Conservation (phyloP, 2,888 invertebrate species). For the Chouioia cunea region DNA sequence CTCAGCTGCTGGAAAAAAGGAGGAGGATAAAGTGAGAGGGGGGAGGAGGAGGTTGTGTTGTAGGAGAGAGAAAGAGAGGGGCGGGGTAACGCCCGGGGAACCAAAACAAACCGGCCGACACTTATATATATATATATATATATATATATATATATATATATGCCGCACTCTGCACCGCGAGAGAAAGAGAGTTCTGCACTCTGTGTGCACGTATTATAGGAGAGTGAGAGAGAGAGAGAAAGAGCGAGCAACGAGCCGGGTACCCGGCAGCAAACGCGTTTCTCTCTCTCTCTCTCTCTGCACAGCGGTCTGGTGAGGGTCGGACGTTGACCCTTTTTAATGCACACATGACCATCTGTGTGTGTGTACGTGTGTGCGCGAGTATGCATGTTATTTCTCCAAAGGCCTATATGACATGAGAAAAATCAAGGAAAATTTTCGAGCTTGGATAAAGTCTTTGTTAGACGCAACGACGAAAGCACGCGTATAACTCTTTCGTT, state of each 20-base stretch:
- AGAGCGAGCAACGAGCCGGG: constrained; percentile 9
- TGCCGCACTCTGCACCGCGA: too few species aligned
- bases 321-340: constrained; percentile 67
- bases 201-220: not conserved
- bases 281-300: too few species aligned
- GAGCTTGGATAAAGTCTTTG: too few species aligned
- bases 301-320: constrained; percentile 66
- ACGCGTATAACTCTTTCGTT: not conserved
- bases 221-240: constrained; percentile 6
- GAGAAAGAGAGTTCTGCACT: too few species aligned
- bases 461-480: too few species aligned
- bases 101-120: constrained; percentile 67
- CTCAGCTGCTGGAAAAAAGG: constrained; percentile 55
- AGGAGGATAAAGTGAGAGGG: constrained; percentile 48
- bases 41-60: constrained; percentile 39
- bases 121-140: not conserved
- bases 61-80: constrained; percentile 24
- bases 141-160: constrained; percentile 2
- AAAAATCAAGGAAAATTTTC: too few species aligned
- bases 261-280: not conserved
- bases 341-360: constrained; percentile 49
- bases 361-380: not conserved
- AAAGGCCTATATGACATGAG: too few species aligned
- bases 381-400: not conserved
- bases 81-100: constrained; percentile 68